Conservation (phyloP, 2,113 vertebrate genomes). For the Pao palembangensis region DNA sequence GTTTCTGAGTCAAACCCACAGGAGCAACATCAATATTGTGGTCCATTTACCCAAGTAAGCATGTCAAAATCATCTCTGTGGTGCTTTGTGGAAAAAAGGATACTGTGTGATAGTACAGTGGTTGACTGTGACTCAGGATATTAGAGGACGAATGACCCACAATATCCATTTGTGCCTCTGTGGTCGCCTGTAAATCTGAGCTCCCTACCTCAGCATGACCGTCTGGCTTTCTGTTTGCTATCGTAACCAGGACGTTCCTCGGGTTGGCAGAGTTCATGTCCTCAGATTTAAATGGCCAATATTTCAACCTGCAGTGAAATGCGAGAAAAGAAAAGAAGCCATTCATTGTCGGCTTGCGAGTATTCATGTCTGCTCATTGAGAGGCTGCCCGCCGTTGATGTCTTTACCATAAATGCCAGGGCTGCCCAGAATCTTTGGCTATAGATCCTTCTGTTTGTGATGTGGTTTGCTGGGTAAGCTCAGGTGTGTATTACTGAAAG, state of each 20-base stretch:
- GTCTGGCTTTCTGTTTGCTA: conserved; percentile 26
- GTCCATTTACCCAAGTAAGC: conserved; percentile 14
- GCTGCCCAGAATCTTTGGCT: conserved; percentile 6
- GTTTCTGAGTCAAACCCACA: too few relatives aligned
- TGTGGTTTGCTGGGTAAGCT: conserved; percentile 1
- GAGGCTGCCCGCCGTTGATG: conserved; percentile 17
- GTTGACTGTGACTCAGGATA: conserved; percentile 17
- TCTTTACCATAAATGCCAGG: conserved; percentile 28
- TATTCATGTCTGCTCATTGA: conserved; percentile 3
- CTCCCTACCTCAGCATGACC: conserved; percentile 1
- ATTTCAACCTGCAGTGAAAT: conserved; percentile 30
- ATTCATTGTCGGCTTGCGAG: conserved; percentile 14
- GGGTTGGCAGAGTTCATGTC: conserved; percentile 17
- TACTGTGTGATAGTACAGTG: conserved; percentile 11
- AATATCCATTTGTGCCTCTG: conserved; percentile 14
- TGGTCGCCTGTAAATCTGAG: conserved; percentile 21
- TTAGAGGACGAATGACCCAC: conserved; percentile 16
- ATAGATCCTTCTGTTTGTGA: conserved; percentile 5
- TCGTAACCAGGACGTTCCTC: conserved; percentile 28
- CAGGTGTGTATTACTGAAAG: conserved; percentile 8
- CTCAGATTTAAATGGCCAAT: conserved; percentile 22
- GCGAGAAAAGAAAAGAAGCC: conserved; percentile 22
- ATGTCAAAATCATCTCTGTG: conserved; percentile 27
- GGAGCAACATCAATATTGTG: conserved; percentile 11
- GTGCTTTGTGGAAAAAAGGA: conserved; percentile 26